Evolutionary conservation across 2,888 invertebrate species (phyloP).

Genomic region (Drosophila merina): DNA sequence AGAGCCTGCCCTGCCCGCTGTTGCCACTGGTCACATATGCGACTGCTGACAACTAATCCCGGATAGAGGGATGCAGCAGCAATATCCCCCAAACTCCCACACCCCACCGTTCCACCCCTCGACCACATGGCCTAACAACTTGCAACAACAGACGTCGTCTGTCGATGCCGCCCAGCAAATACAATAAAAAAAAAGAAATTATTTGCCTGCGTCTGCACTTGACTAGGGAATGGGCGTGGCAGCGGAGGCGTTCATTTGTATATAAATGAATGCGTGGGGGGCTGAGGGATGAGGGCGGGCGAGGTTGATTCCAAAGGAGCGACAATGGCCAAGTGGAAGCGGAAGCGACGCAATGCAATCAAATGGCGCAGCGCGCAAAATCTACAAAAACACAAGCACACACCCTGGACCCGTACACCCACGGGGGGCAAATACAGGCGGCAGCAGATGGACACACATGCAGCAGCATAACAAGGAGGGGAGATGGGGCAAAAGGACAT

Average conservation of each 20-base stretch:
- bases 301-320: constrained; percentile 64
- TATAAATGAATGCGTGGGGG: constrained; percentile 59
- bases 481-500: constrained; percentile 10
- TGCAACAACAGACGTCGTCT: constrained; percentile 66
- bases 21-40: constrained; percentile 44
- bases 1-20: constrained; percentile 10
- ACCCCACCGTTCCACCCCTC: constrained; percentile 2
- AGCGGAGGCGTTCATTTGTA: constrained; percentile 78
- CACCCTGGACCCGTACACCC: constrained; percentile 21
- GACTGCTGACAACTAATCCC: constrained; percentile 62
- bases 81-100: not conserved
- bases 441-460: constrained; percentile 56
- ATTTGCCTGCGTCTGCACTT: constrained; percentile 78
- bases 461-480: constrained; percentile 11
- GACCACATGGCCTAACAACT: constrained; percentile 52
- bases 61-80: constrained; percentile 51
- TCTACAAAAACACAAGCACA: constrained; percentile 65
- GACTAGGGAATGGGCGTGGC: constrained; percentile 50
- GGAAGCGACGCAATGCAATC: constrained; percentile 70
- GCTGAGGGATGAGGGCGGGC: not conserved
- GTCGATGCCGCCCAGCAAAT: constrained; percentile 58
- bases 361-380: constrained; percentile 74
- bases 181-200: constrained; percentile 50
- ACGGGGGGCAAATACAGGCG: constrained; percentile 21
- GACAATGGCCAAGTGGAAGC: constrained; percentile 65